Base-by-base conservation (phyloP, 2,888 invertebrate species). In the Zygogramma bicolorata region DNA sequence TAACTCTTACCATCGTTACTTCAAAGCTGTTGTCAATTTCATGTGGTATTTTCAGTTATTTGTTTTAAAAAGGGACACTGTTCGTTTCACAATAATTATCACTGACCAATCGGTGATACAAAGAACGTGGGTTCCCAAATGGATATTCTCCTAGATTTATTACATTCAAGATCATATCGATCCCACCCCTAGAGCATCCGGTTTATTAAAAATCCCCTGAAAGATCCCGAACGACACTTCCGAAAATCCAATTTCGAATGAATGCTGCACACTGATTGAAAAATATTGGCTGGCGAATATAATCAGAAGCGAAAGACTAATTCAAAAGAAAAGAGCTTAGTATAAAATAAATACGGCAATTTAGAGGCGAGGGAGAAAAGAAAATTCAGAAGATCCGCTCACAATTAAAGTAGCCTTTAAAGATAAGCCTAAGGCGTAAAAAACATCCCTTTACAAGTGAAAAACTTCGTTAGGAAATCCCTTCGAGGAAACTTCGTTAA, bases 361-460 rank as follows among this genome's bases (percentile, higher is more conserved):
- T 86, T 85, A 81, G 79, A 79, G 78, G 78, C 80, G 80, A 78
- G 79, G 80, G 77, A 74, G 79, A 77, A 79, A 81, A 79, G 82
- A 81, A 80, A 84, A 82, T 82, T 83, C 76, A 79, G 79, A 81
- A 80, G 83, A 84, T 82, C 81, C 83, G 78, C 80, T 84, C 85
- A 81, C 85, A 85, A 86, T 86, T 86, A 86, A 85, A 86, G 85
- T 85, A 83, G 85, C 86, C 86, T 84, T 86, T 86, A 85, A 85
- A 85, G 85, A 85, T 86, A 86, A 85, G 88, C 88, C 86, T 82
- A 82, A 84, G 85, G 86, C 84, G 85, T 84, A 85, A 85, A 86
- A 86, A 85, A 86, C 86, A 86, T 85, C 86, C 85, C 83, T 83
- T 81, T 80, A 84, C 83, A 85, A 84, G 80, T 77, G 81, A 83